Evolutionary conservation across 2,797 vertebrate species (phyloP).

Genomic region (Takifugu rubripes): DNA sequence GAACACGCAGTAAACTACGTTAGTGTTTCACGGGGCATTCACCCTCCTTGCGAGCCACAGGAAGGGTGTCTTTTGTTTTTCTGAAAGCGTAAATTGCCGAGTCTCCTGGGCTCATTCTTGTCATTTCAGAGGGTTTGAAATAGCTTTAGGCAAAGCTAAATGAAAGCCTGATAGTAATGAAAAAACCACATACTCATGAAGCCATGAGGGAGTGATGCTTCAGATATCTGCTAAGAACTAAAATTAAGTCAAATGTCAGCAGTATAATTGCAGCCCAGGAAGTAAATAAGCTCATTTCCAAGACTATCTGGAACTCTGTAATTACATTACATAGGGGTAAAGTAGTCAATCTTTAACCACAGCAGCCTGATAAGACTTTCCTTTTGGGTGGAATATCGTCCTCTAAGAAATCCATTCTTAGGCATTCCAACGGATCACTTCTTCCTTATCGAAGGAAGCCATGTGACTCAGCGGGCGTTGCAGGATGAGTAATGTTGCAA

Average conservation of each 20-base stretch:
- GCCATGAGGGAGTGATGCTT: constrained; percentile 32
- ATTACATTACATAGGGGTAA: constrained; percentile 2
- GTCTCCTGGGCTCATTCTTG: constrained; percentile 24
- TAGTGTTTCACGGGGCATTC: too few species aligned
- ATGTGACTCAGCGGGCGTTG: constrained; percentile 20
- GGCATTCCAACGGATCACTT: constrained; percentile 19
- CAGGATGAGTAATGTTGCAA: constrained; percentile 15
- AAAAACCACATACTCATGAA: constrained; percentile 12
- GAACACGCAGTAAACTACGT: too few species aligned
- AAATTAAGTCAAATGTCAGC: constrained; percentile 1
- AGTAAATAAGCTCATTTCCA: neutral
- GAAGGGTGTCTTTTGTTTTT: neutral
- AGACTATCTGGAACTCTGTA: neutral
- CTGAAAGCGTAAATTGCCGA: neutral
- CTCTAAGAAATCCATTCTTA: constrained; percentile 37
- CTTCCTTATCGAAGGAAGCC: constrained; percentile 16
- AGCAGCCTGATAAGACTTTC: constrained; percentile 44
- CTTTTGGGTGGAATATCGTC: constrained; percentile 13
- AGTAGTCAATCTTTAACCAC: constrained; percentile 59
- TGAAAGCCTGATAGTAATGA: constrained; percentile 16
- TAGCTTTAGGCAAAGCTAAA: constrained; percentile 14
- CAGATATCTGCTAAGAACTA: constrained; percentile 16
- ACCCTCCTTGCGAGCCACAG: too few species aligned
- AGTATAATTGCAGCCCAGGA: neutral
- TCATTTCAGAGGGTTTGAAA: constrained; percentile 28